These are phyloP conservation scores for Battus philenor DNA, from an alignment of 1,140 invertebrate genomes.

Conservation along the genomic window DNA sequence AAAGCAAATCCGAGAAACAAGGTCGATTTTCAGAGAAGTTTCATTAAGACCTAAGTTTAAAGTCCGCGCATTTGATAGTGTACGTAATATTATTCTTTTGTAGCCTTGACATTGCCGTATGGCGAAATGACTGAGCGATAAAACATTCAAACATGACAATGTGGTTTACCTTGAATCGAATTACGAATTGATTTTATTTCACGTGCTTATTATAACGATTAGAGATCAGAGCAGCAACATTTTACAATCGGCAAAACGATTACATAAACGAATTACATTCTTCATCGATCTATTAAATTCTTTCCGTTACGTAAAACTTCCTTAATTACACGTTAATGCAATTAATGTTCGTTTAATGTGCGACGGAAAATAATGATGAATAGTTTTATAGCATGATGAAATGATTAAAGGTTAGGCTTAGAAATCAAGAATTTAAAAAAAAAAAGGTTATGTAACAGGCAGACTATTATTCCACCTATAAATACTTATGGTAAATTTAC, in stretches of 20 bases:
- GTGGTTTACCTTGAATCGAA: slow-evolving; percentile 54
- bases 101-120: slow-evolving; percentile 55
- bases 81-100: slow-evolving; percentile 14
- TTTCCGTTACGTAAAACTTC: no score
- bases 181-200: slow-evolving; percentile 29
- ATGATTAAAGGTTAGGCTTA: no score
- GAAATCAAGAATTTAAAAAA: no score
- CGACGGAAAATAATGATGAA: no score
- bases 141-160: slow-evolving; percentile 45
- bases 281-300: no score
- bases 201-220: slow-evolving; percentile 3
- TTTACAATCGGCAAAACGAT: neutral
- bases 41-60: no score
- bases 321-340: no score
- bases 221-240: neutral
- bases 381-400: no score
- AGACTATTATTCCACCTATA: no score
- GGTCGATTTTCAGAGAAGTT: slow-evolving; percentile 7
- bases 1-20: neutral
- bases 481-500: no score
- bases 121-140: slow-evolving; percentile 53
- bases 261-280: neutral
- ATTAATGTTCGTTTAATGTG: no score
- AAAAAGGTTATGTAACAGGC: no score
- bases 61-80: neutral